Conservation (phyloP, 1,140 invertebrate species). For the Magallana gigas region DNA sequence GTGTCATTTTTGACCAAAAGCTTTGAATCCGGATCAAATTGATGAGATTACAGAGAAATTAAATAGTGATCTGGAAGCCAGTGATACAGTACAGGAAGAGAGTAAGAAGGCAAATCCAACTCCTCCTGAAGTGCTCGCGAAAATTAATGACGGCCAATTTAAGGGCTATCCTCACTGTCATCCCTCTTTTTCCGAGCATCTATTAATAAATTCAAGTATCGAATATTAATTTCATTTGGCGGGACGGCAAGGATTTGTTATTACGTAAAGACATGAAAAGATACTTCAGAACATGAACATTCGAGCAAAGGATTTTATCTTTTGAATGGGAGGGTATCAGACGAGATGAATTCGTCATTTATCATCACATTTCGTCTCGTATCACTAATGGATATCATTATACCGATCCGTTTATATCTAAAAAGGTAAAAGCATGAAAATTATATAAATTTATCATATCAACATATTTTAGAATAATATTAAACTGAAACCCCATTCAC, state of each 20-base stretch:
- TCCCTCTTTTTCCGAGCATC: background rate
- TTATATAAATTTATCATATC: too few species aligned
- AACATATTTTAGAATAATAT: too few species aligned
- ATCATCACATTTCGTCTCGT: background rate
- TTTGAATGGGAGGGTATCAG: conserved; percentile 19
- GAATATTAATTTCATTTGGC: conserved; percentile 18
- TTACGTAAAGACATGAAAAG: conserved; percentile 31
- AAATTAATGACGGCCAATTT: conserved; percentile 15
- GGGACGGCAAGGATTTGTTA: background rate
- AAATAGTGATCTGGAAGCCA: background rate
- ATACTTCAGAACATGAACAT: background rate
- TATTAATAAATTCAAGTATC: conserved; percentile 26
- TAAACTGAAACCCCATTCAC: too few species aligned
- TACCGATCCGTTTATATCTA: background rate
- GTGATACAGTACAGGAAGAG: conserved; percentile 12
- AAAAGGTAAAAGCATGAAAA: too few species aligned
- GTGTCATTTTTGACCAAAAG: conserved; percentile 33
- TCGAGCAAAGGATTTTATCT: conserved; percentile 2
- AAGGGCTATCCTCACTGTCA: conserved; percentile 18
- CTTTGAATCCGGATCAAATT: conserved; percentile 34
- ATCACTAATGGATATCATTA: background rate
- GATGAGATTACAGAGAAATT: conserved; percentile 33
- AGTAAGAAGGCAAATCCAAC: background rate
- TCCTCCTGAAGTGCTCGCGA: background rate
- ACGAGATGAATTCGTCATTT: background rate